Base-by-base conservation (phyloP, 2,797 vertebrate genomes). In the Danio aesculapii region DNA sequence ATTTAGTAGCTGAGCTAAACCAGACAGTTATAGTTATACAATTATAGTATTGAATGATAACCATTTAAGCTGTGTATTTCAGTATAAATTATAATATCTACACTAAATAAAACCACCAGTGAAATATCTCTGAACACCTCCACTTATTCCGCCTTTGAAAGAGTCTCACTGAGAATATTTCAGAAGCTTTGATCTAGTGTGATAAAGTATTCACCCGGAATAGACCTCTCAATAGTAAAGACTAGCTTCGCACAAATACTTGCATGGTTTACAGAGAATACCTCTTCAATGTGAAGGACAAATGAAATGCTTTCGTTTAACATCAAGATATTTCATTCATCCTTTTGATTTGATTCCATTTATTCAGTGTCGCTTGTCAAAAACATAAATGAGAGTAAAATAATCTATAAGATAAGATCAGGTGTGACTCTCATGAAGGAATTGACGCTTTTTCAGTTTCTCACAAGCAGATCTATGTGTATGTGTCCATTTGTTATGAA, bases 101-200 rank as follows among this genome's bases (percentile, higher is more conserved):
- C 50, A 66, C 59, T 17, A 10, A 10, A 14, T 64, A 44, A 84
- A 77, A 63, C 13, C 52, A 50, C 55, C 43, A 14, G 3, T 8
- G 21, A 64, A 47, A 61, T 43, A 43, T 17, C 30, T 21, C 8
- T 64, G 8, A 68, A 64, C 12, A 11, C 12, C 30, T 75, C 59
- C 30, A 30, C 30, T 64, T 4, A 67, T 57, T 17, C 46, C 63
- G 61, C 43, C 55, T 44, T 73, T 63, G 13, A 62, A 73, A 63
- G 39, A 57, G 6, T n/a, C 57, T 79, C n/a, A 43, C 30, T 73
- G 30, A 72, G 66, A 70, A 67, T 59, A 71, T 84, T 80, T 69
- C 59, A 57, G 44, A 63, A 53, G n/a, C 19, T 75, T 49, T 72
- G 43, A 46, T 11, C 14, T 53, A 13, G 63, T n/a, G n/a, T n/a